These are phyloP conservation scores for Junonia oenone DNA, from an alignment of 2,888 invertebrate genomes.

Conservation along the genomic window DNA sequence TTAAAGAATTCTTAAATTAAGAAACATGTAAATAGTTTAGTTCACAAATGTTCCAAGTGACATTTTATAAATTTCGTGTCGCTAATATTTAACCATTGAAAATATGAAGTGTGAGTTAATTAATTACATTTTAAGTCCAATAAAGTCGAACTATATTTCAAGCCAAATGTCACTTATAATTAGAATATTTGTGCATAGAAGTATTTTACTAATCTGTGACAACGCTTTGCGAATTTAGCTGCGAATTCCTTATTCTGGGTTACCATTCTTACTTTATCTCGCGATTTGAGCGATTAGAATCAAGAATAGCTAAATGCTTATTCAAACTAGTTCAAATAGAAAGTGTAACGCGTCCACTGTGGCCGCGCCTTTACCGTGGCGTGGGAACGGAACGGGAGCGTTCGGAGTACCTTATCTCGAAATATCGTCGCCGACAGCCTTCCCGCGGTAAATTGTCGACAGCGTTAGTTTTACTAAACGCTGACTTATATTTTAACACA, in stretches of 20 bases:
- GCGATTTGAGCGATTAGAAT: neutral
- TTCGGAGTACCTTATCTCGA: constrained; percentile 63
- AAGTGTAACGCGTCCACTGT: constrained; percentile 14
- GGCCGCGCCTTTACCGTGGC: constrained; percentile 31
- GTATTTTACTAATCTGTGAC: neutral
- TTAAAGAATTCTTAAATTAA: no score
- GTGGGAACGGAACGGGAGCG: constrained; percentile 57
- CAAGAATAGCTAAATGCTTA: neutral
- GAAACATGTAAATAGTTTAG: no score
- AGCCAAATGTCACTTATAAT: no score
- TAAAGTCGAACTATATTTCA: no score
- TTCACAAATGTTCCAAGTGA: no score
- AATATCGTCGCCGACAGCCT: constrained; percentile 60
- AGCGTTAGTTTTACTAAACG: constrained; percentile 28
- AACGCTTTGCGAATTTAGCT: neutral
- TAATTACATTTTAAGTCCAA: no score
- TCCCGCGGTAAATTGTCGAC: constrained; percentile 46
- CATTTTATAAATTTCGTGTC: no score
- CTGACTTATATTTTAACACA: constrained; percentile 11
- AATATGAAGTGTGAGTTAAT: no score
- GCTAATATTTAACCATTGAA: no score
- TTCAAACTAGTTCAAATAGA: constrained; percentile 2
- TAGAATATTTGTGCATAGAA: neutral
- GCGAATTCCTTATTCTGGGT: neutral
- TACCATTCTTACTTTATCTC: neutral